Percentiles rank a stretch among this genome's conserved stretches.
phyloP scores from a whole-genome alignment of 2,888 invertebrate species.

The Orchesella flavescens region DNA sequence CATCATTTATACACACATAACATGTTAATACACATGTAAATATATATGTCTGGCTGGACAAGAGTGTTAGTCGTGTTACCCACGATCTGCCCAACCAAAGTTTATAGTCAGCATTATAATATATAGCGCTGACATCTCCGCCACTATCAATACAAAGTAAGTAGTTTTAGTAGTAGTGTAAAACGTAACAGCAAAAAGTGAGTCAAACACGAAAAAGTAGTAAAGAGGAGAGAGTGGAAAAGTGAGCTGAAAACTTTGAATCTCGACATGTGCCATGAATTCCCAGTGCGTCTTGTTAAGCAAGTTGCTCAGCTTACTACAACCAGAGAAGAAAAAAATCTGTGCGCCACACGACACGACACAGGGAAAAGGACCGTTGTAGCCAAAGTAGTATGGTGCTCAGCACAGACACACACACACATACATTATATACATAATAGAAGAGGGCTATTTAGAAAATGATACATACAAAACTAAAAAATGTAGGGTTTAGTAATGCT shows the following conservation, averaged over 20 bases:
- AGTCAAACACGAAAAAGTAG: constrained; percentile 11
- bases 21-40: background rate
- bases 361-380: constrained; percentile 18
- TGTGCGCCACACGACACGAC: constrained; percentile 48
- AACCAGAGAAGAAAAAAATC: constrained; percentile 38
- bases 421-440: constrained; percentile 5
- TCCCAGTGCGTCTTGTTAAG: constrained; percentile 65
- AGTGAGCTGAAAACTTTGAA: constrained; percentile 49
- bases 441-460: constrained; percentile 18
- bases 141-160: no score
- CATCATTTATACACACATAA: background rate
- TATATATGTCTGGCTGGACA: background rate
- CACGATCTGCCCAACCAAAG: no score
- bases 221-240: constrained; percentile 28
- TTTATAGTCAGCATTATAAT: no score
- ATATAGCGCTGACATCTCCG: no score
- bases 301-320: constrained; percentile 46
- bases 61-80: no score
- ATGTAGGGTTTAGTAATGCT: background rate
- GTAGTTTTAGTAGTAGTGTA: no score
- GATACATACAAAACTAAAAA: constrained; percentile 12
- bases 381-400: background rate
- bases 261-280: constrained; percentile 63
- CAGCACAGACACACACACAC: constrained; percentile 2
- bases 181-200: constrained; percentile 22